These are phyloP conservation scores for Lissonota sp. DNA, from an alignment of 2,888 invertebrate genomes.

Conservation along the genomic window DNA sequence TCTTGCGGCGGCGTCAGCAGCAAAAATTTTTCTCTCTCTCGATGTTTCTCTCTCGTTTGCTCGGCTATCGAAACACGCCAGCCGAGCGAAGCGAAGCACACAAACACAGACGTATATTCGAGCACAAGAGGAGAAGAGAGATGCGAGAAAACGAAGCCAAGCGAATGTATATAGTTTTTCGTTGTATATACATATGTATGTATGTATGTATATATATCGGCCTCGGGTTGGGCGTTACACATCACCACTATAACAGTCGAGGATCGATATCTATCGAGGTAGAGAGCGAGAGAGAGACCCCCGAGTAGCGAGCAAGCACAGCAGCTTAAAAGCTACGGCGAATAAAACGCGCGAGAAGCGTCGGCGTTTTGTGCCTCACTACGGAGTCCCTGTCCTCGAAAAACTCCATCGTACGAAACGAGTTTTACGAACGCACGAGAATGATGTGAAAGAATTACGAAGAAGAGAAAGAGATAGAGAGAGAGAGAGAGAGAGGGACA, in stretches of 20 bases:
- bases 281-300: conserved; percentile 21
- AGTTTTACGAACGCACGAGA: conserved; percentile 59
- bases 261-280: conserved; percentile 69
- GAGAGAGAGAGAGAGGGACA: conserved; percentile 12
- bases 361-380: conserved; percentile 32
- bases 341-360: conserved; percentile 25
- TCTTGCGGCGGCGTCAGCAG: conserved; percentile 51
- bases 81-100: conserved; percentile 13
- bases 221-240: conserved; percentile 53
- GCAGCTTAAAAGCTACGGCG: background rate
- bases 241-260: conserved; percentile 50
- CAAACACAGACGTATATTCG: background rate
- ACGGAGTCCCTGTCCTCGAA: conserved; percentile 57
- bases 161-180: conserved; percentile 56
- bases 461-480: conserved; percentile 19
- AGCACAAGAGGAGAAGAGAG: conserved; percentile 39
- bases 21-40: conserved; percentile 47
- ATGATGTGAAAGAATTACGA: conserved; percentile 30
- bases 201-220: conserved; percentile 16
- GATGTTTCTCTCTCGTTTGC: conserved; percentile 50
- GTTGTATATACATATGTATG: conserved; percentile 37
- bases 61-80: conserved; percentile 63
- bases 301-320: too few species aligned
- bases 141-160: conserved; percentile 25
- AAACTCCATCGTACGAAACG: conserved; percentile 63